A percentile compares a stretch with the other conserved stretches of the same genome.
These are phyloP conservation scores for Cyclargus thomasi DNA, from an alignment of 1,140 invertebrate species.

Conservation along the genomic window DNA sequence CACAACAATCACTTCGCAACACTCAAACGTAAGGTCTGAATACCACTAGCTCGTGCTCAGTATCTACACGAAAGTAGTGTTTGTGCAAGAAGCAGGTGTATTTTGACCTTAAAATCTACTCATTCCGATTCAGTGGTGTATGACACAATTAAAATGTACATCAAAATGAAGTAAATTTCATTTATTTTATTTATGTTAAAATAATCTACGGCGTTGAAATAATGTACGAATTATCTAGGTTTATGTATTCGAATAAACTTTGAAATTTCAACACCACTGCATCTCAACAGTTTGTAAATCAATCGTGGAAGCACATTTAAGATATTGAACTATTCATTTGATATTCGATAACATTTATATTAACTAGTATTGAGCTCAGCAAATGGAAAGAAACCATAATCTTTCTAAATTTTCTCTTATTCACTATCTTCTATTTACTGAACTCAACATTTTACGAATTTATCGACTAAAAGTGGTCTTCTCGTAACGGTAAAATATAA, in stretches of 20 bases:
- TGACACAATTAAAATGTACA: not conserved
- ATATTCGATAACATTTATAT: conserved; percentile 24
- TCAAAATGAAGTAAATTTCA: not conserved
- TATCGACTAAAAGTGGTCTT: not conserved
- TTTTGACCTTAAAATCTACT: conserved; percentile 1
- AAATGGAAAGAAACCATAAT: not conserved
- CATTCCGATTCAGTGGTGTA: not conserved
- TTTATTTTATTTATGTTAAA: no score
- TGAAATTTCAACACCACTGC: conserved; percentile 15
- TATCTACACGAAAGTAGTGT: conserved; percentile 3
- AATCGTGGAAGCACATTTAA: conserved; percentile 57
- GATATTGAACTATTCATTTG: conserved; percentile 39
- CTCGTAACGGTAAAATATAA: not conserved
- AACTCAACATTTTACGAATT: not conserved
- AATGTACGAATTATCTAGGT: no score
- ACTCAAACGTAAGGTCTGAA: conserved; percentile 5
- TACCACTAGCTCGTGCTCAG: not conserved
- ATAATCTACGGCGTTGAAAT: no score
- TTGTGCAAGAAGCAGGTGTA: not conserved
- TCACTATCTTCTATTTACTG: not conserved
- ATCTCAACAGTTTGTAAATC: conserved; percentile 25
- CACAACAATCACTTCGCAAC: conserved; percentile 3
- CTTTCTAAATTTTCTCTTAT: not conserved
- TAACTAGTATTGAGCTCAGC: conserved; percentile 7
- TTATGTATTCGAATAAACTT: not conserved